Percentiles rank a stretch among this genome's conserved stretches.
Conservation (phyloP, 2,888 invertebrate genomes). For the Orchesella flavescens region DNA sequence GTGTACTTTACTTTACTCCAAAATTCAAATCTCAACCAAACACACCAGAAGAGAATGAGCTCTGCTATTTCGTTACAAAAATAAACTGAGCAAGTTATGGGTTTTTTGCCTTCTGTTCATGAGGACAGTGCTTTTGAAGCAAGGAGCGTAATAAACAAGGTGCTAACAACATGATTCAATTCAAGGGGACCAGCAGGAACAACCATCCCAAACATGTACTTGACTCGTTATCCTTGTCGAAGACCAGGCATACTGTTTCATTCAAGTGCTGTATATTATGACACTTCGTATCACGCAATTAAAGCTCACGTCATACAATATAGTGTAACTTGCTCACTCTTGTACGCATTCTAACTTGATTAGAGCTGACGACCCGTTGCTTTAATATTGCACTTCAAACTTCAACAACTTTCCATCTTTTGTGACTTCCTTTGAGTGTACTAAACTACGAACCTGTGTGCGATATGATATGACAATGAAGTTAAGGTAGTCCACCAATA, state of each 20-base stretch:
- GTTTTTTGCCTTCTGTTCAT: neutral
- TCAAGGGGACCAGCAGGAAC: neutral
- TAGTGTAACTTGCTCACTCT: neutral
- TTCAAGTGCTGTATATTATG: conserved; percentile 24
- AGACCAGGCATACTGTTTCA: conserved; percentile 19
- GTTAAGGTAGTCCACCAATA: conserved; percentile 6
- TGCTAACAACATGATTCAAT: conserved; percentile 33
- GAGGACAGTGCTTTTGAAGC: neutral
- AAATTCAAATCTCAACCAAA: conserved; percentile 10
- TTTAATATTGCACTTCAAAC: conserved; percentile 11
- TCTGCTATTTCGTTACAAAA: conserved; percentile 24
- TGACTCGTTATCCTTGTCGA: conserved; percentile 36
- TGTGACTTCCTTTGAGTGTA: neutral
- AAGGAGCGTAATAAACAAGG: conserved; percentile 34
- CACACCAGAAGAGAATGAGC: conserved; percentile 10
- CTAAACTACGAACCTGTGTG: conserved; percentile 10
- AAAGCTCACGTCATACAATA: conserved; percentile 25
- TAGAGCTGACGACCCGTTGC: conserved; percentile 34
- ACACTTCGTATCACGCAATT: conserved; percentile 53
- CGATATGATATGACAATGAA: conserved; percentile 19
- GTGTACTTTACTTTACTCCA: neutral
- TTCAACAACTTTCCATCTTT: conserved; percentile 1
- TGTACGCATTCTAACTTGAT: conserved; percentile 31
- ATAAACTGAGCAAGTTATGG: conserved; percentile 25
- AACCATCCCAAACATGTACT: neutral